phyloP scores from a whole-genome alignment of 2,797 vertebrate species.

The Molossus alvarezi region DNA sequence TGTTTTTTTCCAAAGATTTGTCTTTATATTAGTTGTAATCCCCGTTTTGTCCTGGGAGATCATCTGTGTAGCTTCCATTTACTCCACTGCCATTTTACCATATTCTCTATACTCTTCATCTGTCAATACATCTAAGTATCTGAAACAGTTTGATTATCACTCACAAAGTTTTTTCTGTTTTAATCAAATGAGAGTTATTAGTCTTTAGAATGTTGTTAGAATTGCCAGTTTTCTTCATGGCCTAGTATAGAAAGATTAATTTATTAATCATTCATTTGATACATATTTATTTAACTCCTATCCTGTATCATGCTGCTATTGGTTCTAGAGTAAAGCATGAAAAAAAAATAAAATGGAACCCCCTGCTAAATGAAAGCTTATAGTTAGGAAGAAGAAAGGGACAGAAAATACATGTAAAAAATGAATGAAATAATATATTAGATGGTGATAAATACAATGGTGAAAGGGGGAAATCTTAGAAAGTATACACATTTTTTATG shows the following conservation, averaged over 20 bases:
- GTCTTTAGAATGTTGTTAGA: slow-evolving; percentile 12
- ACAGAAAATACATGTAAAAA: background rate
- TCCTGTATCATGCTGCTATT: background rate
- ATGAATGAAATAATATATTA: background rate
- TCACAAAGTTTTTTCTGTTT: slow-evolving; percentile 1
- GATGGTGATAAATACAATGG: background rate
- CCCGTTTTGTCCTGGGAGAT: too few species aligned
- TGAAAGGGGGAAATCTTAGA: background rate
- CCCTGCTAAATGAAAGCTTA: background rate
- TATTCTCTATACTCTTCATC: background rate
- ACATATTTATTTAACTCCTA: background rate
- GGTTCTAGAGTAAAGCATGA: background rate
- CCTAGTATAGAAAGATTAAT: background rate
- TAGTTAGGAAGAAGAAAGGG: background rate
- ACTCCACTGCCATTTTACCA: too few species aligned
- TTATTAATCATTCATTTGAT: background rate
- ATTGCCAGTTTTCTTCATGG: background rate
- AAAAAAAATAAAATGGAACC: background rate
- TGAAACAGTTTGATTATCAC: background rate
- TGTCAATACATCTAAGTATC: background rate
- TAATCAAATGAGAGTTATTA: background rate
- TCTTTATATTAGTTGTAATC: too few species aligned
- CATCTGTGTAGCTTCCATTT: too few species aligned
- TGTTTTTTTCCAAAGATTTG: too few species aligned
- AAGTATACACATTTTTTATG: background rate